These are phyloP conservation scores for Anneissia japonica DNA, from an alignment of 35 echinoderm and acorn worm genomes.

Conservation along the genomic window DNA sequence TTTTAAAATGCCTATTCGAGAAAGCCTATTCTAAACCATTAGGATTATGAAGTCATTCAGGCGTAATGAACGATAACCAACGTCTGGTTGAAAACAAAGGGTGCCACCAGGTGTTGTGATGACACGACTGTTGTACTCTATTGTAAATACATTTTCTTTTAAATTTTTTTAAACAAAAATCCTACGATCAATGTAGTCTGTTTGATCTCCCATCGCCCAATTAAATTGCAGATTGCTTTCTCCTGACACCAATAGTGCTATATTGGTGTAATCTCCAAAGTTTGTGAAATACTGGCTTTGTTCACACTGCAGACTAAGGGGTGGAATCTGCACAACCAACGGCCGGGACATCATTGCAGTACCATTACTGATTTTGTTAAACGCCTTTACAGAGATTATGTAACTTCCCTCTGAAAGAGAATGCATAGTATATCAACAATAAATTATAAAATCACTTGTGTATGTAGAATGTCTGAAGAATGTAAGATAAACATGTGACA, in stretches of 20 bases:
- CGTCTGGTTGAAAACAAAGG: too few species aligned
- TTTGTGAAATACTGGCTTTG: slow-evolving; percentile 22
- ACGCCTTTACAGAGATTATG: slow-evolving; percentile 48
- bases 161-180: background rate
- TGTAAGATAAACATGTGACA: too few species aligned
- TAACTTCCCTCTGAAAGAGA: slow-evolving; percentile 70
- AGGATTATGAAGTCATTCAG: too few species aligned
- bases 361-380: slow-evolving; percentile 55
- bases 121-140: too few species aligned
- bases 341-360: slow-evolving; percentile 13
- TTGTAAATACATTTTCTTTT: too few species aligned
- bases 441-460: background rate
- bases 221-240: slow-evolving; percentile 70
- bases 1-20: too few species aligned
- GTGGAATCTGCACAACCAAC: slow-evolving; percentile 74
- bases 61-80: too few species aligned
- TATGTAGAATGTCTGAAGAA: too few species aligned
- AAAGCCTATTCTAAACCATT: too few species aligned
- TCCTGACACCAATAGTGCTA: slow-evolving; percentile 23
- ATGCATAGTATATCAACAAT: background rate
- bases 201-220: slow-evolving; percentile 99
- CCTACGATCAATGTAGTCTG: slow-evolving; percentile 62
- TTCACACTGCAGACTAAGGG: slow-evolving; percentile 27
- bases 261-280: slow-evolving; percentile 46
- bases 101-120: too few species aligned